Base-by-base conservation (phyloP, 2,113 vertebrate genomes). In the Herpetotheres cachinnans region DNA sequence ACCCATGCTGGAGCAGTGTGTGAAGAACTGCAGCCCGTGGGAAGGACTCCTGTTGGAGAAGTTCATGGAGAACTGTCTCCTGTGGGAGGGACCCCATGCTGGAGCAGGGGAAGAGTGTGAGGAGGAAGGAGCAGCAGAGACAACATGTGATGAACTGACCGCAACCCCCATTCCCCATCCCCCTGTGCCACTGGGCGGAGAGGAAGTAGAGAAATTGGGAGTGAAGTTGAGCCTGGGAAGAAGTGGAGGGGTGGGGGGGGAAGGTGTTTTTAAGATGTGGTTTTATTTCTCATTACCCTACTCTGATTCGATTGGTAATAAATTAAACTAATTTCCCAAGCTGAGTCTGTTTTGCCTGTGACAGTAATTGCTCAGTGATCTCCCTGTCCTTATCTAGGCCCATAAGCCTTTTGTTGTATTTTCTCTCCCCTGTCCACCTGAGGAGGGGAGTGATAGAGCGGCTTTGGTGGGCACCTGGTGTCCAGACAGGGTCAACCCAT, bases 111-210 rank as follows among this genome's bases (percentile, higher is more conserved):
- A 42, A 42, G 42, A 42, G 42, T 13, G 14, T 42, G 42, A 42
- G 42, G 42, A 42, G 42, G 42, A 42, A 42, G 42, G 42, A 42
- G 42, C 42, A 14, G 42, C 42, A 42, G 42, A 42, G 42, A 11
- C 42, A 42, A 13, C 13, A 6, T 42, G 42, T 42, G 42, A 42
- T 42, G 42, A 14, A 42, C 42, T 42, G 42, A 42, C 42, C 42
- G 42, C 24, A 17, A 4, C 25, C 24, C 24, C 16, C 5, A 7
- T 79, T 65, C 16, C 13, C 10, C 9, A 19, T 58, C 25, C 5
- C 10, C 9, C 3, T 7, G 16, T 52, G 63, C 58, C 38, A 15
- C 7, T 25, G 34, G 0, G 16, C 42, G 4, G 27, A 4, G 16
- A 30, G 29, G 27, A 59, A 34, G 20, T 26, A 15, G 38, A 66